Evolutionary conservation across 2,888 invertebrate genomes (phyloP).

Genomic region (Drosophila mimica): DNA sequence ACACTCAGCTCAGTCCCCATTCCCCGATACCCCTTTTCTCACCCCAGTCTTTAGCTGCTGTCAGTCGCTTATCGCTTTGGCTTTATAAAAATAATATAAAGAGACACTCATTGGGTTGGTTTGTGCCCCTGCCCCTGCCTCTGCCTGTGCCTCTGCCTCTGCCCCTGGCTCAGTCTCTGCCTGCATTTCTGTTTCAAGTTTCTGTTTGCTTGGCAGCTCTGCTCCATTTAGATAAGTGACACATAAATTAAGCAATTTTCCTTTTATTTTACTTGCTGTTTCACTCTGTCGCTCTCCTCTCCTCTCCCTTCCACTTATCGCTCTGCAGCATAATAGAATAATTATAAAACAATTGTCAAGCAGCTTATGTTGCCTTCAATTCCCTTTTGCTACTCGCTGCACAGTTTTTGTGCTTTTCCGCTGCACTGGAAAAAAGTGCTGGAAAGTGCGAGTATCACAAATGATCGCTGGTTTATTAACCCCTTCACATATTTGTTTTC

Average conservation of each 20-base stretch:
- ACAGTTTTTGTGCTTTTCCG: slow-evolving; percentile 4
- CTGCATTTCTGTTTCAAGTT: slow-evolving; percentile 20
- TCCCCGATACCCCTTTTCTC: neutral
- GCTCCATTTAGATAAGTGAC: slow-evolving; percentile 81
- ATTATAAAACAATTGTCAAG: slow-evolving; percentile 77
- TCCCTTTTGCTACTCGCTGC: slow-evolving; percentile 10
- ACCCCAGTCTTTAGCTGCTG: slow-evolving; percentile 28
- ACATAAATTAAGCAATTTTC: slow-evolving; percentile 80
- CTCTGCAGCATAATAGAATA: slow-evolving; percentile 58
- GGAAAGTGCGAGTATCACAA: slow-evolving; percentile 25
- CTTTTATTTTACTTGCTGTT: slow-evolving; percentile 56
- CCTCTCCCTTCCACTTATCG: neutral
- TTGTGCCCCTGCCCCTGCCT: neutral
- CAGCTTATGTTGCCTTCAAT: slow-evolving; percentile 33
- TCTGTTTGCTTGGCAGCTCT: slow-evolving; percentile 49
- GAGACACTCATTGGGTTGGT: slow-evolving; percentile 67
- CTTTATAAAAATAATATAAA: slow-evolving; percentile 69
- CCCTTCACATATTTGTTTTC: slow-evolving; percentile 28
- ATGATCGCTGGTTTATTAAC: slow-evolving; percentile 44
- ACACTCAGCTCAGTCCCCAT: neutral
- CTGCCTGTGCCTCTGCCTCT: neutral
- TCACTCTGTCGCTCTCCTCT: slow-evolving; percentile 13
- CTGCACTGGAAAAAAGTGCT: slow-evolving; percentile 18
- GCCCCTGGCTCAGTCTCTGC: neutral
- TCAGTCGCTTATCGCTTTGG: slow-evolving; percentile 68